phyloP scores from a whole-genome alignment of 2,888 invertebrate species.

The Standfussiana lucernea region DNA sequence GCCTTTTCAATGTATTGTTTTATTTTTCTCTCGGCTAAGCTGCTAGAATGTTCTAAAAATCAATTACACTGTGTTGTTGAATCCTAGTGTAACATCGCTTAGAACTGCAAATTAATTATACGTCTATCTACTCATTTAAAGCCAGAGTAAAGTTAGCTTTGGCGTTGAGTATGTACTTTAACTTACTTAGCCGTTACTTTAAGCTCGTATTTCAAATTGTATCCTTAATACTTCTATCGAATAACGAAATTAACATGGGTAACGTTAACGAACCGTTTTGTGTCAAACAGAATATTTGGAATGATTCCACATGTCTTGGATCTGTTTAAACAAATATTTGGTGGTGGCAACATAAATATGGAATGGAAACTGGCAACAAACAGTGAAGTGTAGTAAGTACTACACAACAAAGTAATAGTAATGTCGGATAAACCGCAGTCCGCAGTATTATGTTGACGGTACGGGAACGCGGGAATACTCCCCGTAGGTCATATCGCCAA shows the following conservation, averaged over 20 bases:
- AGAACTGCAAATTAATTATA: constrained; percentile 54
- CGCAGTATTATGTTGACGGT: constrained; percentile 40
- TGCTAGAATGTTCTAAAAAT: neutral
- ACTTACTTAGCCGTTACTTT: constrained; percentile 40
- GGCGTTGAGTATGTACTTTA: constrained; percentile 23
- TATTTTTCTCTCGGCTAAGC: neutral
- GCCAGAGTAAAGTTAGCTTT: constrained; percentile 42
- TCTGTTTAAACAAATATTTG: constrained; percentile 45
- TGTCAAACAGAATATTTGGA: constrained; percentile 46
- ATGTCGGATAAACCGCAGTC: constrained; percentile 40
- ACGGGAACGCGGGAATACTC: neutral
- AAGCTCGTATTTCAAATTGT: constrained; percentile 30
- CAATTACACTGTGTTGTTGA: constrained; percentile 31
- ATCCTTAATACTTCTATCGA: constrained; percentile 27
- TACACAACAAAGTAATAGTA: constrained; percentile 47
- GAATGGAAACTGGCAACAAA: constrained; percentile 35
- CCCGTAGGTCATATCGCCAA: constrained; percentile 24
- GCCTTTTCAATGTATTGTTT: neutral
- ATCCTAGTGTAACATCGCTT: constrained; percentile 32
- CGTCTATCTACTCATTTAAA: constrained; percentile 28
- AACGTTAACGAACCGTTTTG: constrained; percentile 59
- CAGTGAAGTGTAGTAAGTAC: constrained; percentile 18
- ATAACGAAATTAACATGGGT: constrained; percentile 50
- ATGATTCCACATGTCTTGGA: constrained; percentile 34
- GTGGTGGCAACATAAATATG: constrained; percentile 36